Conservation (phyloP, 1,140 invertebrate species). For the Apis laboriosa region DNA sequence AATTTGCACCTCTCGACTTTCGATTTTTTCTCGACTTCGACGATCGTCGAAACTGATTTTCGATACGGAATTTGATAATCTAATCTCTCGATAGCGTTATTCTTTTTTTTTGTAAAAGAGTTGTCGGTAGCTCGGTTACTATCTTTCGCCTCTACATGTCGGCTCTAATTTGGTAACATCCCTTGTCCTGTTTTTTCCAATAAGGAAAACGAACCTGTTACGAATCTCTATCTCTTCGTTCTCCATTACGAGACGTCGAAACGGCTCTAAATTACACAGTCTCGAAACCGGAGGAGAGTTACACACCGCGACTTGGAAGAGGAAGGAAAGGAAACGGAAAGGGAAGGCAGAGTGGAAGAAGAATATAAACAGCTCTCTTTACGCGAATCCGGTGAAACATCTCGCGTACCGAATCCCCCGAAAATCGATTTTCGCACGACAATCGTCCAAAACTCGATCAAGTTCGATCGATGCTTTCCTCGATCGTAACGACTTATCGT, state of each 20-base stretch:
- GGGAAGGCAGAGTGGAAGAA: constrained; percentile 15
- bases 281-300: constrained; percentile 53
- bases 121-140: background rate
- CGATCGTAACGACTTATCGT: no score
- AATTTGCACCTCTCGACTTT: background rate
- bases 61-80: no score
- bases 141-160: background rate
- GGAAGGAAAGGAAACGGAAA: constrained; percentile 4
- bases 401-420: background rate
- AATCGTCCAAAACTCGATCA: background rate
- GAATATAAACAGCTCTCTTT: constrained; percentile 47
- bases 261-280: constrained; percentile 63
- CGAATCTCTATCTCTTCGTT: background rate
- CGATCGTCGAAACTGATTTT: no score
- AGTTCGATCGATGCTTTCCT: background rate
- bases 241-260: constrained; percentile 50
- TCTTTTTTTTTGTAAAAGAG: background rate
- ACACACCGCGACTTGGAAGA: background rate
- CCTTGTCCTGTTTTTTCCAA: background rate
- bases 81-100: background rate
- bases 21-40: no score
- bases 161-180: constrained; percentile 36
- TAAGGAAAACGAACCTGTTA: constrained; percentile 20
- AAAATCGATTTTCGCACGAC: background rate
- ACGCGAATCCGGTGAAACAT: constrained; percentile 13